Evolutionary conservation across 2,888 invertebrate species (phyloP).

Genomic region (Nomada fabriciana): DNA sequence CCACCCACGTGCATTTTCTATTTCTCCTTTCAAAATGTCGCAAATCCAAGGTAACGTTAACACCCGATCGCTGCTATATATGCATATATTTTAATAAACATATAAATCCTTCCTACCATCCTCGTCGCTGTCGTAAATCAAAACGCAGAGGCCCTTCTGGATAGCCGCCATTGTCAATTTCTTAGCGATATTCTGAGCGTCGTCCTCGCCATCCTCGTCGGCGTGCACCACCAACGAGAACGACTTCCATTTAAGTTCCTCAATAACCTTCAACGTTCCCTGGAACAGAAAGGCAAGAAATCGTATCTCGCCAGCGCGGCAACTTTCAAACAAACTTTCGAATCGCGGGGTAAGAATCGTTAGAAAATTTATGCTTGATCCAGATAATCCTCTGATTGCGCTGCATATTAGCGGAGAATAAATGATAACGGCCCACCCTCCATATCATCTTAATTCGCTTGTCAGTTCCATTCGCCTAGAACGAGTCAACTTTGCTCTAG

Average conservation of each 20-base stretch:
- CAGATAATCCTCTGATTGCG: too few species aligned
- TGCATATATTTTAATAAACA: neutral
- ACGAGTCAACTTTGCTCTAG: neutral
- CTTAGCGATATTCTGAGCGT: slow-evolving; percentile 79
- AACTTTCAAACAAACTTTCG: neutral
- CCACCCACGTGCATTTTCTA: too few species aligned
- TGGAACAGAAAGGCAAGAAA: slow-evolving; percentile 53
- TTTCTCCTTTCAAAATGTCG: too few species aligned
- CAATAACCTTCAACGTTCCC: slow-evolving; percentile 78
- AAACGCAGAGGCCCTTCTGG: slow-evolving; percentile 76
- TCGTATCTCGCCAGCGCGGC: neutral
- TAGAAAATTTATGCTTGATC: neutral
- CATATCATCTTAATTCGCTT: neutral
- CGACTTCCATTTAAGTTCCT: slow-evolving; percentile 80
- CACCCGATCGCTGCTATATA: neutral
- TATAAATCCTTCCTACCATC: slow-evolving; percentile 57
- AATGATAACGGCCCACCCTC: neutral
- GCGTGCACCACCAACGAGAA: slow-evolving; percentile 76
- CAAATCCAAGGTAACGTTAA: too few species aligned
- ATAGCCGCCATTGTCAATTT: slow-evolving; percentile 78
- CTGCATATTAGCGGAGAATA: neutral
- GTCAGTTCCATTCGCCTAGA: neutral
- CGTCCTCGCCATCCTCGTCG: slow-evolving; percentile 76
- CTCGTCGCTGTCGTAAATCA: slow-evolving; percentile 75
- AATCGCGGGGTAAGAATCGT: neutral